Conservation (phyloP, 2,888 invertebrate species). For the Drosophila aldrichi region DNA sequence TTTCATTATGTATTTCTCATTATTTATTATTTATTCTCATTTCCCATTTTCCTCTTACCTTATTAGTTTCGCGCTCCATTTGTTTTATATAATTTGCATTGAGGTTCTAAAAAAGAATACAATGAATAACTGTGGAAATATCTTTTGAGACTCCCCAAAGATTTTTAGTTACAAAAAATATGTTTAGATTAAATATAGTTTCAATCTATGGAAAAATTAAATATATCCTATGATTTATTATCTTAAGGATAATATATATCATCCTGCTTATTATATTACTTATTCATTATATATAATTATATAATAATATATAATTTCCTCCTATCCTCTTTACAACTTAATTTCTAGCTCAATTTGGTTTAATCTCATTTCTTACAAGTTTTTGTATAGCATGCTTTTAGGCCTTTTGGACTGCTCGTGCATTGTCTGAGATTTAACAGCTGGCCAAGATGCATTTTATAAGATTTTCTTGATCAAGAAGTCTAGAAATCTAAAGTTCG, state of each 20-base stretch:
- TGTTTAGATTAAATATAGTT: too few species aligned
- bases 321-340: background rate
- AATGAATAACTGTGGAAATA: background rate
- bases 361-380: background rate
- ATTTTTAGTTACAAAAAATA: background rate
- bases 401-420: conserved; percentile 7
- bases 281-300: background rate
- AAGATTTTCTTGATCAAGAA: too few species aligned
- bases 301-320: background rate
- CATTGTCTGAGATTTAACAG: too few species aligned
- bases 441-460: background rate
- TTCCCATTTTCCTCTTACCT: too few species aligned
- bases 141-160: background rate
- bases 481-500: too few species aligned
- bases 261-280: background rate
- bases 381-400: conserved; percentile 23
- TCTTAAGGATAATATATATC: background rate
- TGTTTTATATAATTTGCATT: too few species aligned
- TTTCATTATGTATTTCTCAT: too few species aligned
- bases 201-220: too few species aligned
- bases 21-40: too few species aligned
- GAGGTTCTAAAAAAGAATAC: too few species aligned
- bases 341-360: background rate
- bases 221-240: too few species aligned
- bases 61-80: too few species aligned